Percentiles rank a stretch among this genome's conserved stretches.
phyloP scores from a whole-genome alignment of 2,797 vertebrate species.

The Nasua narica region DNA sequence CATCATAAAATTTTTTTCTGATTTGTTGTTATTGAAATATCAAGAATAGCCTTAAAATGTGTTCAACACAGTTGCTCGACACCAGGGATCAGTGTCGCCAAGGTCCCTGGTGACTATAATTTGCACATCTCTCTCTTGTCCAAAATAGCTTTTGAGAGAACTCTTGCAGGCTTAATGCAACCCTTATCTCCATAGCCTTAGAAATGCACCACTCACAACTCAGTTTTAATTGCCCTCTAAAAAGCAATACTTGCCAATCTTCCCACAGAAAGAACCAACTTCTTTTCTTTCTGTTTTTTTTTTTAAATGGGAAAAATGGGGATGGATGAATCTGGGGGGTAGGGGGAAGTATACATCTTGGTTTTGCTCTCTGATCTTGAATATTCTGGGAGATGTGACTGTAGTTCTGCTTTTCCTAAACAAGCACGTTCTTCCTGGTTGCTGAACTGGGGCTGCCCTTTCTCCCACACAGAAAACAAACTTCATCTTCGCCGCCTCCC shows the following conservation, averaged over 20 bases:
- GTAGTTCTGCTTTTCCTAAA: not conserved
- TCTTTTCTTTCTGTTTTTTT: not conserved
- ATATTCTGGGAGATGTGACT: not conserved
- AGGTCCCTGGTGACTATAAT: not conserved
- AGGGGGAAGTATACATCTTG: not conserved
- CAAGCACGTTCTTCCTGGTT: not conserved
- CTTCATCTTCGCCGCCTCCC: not conserved
- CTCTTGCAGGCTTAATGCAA: constrained; percentile 44
- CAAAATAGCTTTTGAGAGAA: constrained; percentile 41
- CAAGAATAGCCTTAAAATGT: not conserved
- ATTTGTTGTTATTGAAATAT: not conserved
- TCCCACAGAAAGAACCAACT: constrained; percentile 21
- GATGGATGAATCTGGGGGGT: not conserved
- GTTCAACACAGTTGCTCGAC: not conserved
- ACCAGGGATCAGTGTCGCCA: not conserved
- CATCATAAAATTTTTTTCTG: not conserved
- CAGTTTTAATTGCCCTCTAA: constrained; percentile 49
- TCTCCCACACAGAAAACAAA: not conserved
- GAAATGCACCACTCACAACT: constrained; percentile 22
- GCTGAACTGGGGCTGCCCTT: not conserved
- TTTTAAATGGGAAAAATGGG: not conserved
- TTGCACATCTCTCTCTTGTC: not conserved
- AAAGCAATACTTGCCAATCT: constrained; percentile 52
- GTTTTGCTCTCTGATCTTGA: not conserved
- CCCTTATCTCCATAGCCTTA: constrained; percentile 51